Evolutionary conservation across 1,140 invertebrate genomes (phyloP).

Genomic region (Drosophila watanabei): DNA sequence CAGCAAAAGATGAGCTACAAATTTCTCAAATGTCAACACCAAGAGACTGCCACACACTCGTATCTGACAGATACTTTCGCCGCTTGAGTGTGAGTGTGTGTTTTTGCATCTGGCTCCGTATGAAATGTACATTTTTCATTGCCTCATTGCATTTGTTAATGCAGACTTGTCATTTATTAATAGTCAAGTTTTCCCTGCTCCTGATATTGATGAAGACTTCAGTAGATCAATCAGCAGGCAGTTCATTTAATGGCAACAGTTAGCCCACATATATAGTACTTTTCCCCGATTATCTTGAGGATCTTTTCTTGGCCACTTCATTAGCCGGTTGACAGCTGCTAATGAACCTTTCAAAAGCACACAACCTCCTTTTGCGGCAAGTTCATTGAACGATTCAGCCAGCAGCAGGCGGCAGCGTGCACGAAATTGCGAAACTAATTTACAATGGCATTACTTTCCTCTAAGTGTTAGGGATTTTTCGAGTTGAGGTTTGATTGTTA

Average conservation of each 20-base stretch:
- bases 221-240: constrained; percentile 69
- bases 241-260: constrained; percentile 62
- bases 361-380: constrained; percentile 35
- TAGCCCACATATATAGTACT: constrained; percentile 55
- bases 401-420: constrained; percentile 38
- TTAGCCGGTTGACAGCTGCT: constrained; percentile 73
- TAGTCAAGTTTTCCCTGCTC: constrained; percentile 53
- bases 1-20: constrained; percentile 83
- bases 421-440: constrained; percentile 78
- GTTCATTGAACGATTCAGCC: constrained; percentile 69
- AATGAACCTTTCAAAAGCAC: constrained; percentile 55
- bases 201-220: constrained; percentile 59
- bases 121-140: constrained; percentile 78
- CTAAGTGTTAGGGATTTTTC: constrained; percentile 32
- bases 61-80: constrained; percentile 64
- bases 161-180: constrained; percentile 73
- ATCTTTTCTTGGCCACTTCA: constrained; percentile 54
- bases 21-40: constrained; percentile 85
- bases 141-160: constrained; percentile 72
- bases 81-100: constrained; percentile 8
- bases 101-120: constrained; percentile 62
- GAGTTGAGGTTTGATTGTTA: constrained; percentile 12
- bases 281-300: constrained; percentile 39
- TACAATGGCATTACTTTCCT: constrained; percentile 73
- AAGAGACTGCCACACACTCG: constrained; percentile 40